These are phyloP conservation scores for Diplazon laetatorius DNA, from an alignment of 2,888 invertebrate species.

Conservation along the genomic window DNA sequence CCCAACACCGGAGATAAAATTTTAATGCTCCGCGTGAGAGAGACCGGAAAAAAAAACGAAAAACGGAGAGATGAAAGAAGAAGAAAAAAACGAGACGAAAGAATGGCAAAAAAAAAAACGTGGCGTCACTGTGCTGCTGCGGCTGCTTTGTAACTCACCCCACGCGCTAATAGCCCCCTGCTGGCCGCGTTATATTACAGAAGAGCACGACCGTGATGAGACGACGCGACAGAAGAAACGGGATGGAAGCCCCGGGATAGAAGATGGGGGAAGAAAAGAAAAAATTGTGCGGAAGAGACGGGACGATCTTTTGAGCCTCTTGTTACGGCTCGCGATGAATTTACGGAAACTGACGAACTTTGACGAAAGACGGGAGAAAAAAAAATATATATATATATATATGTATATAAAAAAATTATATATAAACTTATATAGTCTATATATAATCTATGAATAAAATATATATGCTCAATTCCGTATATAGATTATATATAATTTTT, in stretches of 20 bases:
- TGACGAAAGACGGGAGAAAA: neutral
- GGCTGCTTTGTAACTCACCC: slow-evolving; percentile 55
- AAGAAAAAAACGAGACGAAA: slow-evolving; percentile 8
- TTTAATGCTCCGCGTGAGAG: slow-evolving; percentile 52
- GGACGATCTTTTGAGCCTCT: slow-evolving; percentile 20
- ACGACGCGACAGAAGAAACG: slow-evolving; percentile 9
- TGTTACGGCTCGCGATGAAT: slow-evolving; percentile 53
- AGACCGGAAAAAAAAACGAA: slow-evolving; percentile 11
- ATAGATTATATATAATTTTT: too few relatives aligned
- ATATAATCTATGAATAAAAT: too few relatives aligned
- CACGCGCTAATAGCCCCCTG: slow-evolving; percentile 54
- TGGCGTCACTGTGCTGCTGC: slow-evolving; percentile 13
- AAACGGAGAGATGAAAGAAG: neutral
- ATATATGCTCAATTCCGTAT: too few relatives aligned
- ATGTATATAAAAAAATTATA: too few relatives aligned
- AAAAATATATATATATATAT: too few relatives aligned
- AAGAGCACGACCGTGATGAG: slow-evolving; percentile 37
- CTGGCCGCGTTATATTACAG: slow-evolving; percentile 41
- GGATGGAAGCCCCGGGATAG: too few relatives aligned
- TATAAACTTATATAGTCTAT: too few relatives aligned
- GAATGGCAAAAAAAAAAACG: neutral
- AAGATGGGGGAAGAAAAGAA: slow-evolving; percentile 10
- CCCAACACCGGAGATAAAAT: slow-evolving; percentile 54
- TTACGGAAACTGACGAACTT: slow-evolving; percentile 40
- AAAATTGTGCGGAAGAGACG: slow-evolving; percentile 6